Base-by-base conservation (phyloP, 2,888 invertebrate genomes). In the Atrina japonica region DNA sequence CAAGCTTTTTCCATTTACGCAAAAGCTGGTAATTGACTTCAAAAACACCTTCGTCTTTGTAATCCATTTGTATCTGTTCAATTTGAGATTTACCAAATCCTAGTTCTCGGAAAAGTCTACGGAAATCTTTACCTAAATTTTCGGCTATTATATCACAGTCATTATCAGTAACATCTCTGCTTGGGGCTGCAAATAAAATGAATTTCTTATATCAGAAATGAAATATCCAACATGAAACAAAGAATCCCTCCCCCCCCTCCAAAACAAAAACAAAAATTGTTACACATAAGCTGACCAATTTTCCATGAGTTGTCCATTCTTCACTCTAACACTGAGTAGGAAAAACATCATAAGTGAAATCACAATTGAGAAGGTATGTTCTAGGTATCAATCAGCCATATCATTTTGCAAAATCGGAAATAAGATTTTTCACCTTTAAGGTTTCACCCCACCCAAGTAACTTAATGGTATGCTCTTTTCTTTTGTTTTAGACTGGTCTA, bases 1-100 rank as follows among this genome's bases (percentile, higher is more conserved):
- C 49, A 18, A 69, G 9, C n/a, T 63, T 30, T 45, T 58, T 41
- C 74, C 72, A 73, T 72, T 55, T 75, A 58, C 71, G 76, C 16
- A 72, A 50, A 16, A 66, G 47, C 30, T 72, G 71, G 25, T 65
- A 75, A 16, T 50, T 66, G 16, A 79, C 73, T 75, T 81, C 81
- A 58, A 78, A 79, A n/a, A 63, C 27, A 18, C 81, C 81, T 49
- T 69, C 73, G 9, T 59, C 47, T 27, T 64, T 56, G 52, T 65
- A 77, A 45, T 81, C 81, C 55, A 70, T 64, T 21, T 76, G 45
- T 18, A 81, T 50, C 50, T 81, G 81, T 53, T 81, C 81, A 30
- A 77, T 72, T n/a, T 69, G 70, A 0, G 72, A 63, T 16, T 77
- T 75, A 11, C 71, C 50, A 16, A 82, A 29, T 18, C 69, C 70